Evolutionary conservation across 2,113 vertebrate genomes (phyloP).

Genomic region (Ptychochromis oligacanthus): DNA sequence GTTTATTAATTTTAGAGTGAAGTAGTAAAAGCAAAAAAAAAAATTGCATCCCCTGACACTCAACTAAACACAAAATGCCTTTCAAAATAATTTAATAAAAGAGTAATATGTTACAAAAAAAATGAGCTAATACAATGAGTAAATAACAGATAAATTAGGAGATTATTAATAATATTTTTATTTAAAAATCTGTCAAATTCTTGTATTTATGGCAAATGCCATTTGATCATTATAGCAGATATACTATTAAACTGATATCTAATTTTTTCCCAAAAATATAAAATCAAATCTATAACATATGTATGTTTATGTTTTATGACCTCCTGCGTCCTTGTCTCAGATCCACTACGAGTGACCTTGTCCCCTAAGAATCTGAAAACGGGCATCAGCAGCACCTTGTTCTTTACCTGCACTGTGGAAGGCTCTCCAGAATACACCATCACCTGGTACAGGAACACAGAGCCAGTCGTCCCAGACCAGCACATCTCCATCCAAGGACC

Average conservation of each 20-base stretch:
- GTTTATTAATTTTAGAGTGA: neutral
- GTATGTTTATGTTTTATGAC: neutral
- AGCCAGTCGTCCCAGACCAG: constrained; percentile 87
- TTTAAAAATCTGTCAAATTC: neutral
- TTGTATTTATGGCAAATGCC: neutral
- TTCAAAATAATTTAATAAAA: neutral
- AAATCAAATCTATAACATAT: too few species aligned
- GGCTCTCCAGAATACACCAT: constrained; percentile 93
- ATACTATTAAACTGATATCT: neutral
- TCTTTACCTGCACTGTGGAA: constrained; percentile 92
- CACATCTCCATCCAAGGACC: constrained; percentile 97
- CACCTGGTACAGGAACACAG: constrained; percentile 96
- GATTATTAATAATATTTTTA: neutral
- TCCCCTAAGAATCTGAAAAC: constrained; percentile 98
- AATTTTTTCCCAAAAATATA: too few species aligned
- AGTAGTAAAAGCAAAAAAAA: neutral
- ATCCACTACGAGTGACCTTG: constrained; percentile 93
- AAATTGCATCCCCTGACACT: neutral
- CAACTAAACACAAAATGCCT: neutral
- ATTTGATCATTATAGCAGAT: neutral
- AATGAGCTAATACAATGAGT: neutral
- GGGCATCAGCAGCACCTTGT: constrained; percentile 96
- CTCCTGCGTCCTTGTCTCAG: constrained; percentile 65
- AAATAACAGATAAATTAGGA: neutral
- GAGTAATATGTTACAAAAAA: too few species aligned